These are phyloP conservation scores for Fistularia commersonii DNA, from an alignment of 2,797 vertebrate genomes.

Conservation along the genomic window DNA sequence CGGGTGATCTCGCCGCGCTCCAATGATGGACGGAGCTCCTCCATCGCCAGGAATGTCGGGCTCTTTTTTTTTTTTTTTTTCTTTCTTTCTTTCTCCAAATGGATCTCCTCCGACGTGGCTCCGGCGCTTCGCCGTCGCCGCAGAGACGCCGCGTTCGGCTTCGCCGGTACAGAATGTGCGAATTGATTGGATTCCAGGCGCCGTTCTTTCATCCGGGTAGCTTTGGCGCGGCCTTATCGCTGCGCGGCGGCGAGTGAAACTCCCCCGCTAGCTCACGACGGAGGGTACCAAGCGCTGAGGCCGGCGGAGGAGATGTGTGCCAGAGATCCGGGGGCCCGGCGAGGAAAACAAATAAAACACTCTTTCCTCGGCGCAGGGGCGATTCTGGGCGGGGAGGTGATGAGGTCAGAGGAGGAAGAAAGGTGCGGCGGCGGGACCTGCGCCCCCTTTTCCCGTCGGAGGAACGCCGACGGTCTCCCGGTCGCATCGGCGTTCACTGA, in stretches of 20 bases:
- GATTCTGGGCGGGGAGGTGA: too few relatives aligned
- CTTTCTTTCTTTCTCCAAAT: not conserved
- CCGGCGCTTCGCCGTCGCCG: too few relatives aligned
- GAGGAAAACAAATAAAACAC: too few relatives aligned
- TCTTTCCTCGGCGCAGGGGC: too few relatives aligned
- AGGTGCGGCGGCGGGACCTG: too few relatives aligned
- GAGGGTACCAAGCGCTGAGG: constrained; percentile 54
- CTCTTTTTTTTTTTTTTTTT: constrained; percentile 40
- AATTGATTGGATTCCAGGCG: not conserved
- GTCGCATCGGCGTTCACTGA: too few relatives aligned
- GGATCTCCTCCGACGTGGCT: constrained; percentile 5
- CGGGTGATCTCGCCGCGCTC: constrained; percentile 47
- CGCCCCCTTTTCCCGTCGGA: constrained; percentile 19
- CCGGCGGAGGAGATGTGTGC: constrained; percentile 59
- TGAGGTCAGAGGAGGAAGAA: not conserved
- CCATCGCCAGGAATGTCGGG: constrained; percentile 62
- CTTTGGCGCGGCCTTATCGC: constrained; percentile 60
- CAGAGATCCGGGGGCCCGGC: constrained; percentile 52
- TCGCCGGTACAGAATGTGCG: not conserved
- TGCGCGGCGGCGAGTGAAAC: constrained; percentile 34
- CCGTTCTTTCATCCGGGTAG: constrained; percentile 48
- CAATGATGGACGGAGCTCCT: constrained; percentile 57
- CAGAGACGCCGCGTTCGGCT: too few relatives aligned
- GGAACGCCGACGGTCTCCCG: too few relatives aligned
- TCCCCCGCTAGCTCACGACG: constrained; percentile 49